Conservation (phyloP, 2,888 invertebrate species). For the Cerastoderma edule region DNA sequence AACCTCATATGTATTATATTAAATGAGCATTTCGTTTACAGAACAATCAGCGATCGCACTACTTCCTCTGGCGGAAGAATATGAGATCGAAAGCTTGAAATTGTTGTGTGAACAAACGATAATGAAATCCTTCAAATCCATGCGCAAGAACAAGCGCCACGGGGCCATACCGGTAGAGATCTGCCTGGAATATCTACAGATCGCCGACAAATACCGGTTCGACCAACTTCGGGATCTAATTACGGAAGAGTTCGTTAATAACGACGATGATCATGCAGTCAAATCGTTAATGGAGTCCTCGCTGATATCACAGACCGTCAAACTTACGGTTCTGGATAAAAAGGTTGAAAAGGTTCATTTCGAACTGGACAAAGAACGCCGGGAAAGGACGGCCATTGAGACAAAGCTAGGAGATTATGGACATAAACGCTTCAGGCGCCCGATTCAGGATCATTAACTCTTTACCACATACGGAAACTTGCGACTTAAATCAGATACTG, state of each 20-base stretch:
- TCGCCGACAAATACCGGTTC: conserved; percentile 57
- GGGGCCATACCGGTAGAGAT: conserved; percentile 53
- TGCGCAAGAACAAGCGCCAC: conserved; percentile 46
- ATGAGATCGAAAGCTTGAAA: conserved; percentile 53
- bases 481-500: no score
- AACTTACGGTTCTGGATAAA: conserved; percentile 55
- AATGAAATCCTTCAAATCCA: conserved; percentile 38
- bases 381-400: conserved; percentile 56
- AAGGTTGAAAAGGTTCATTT: conserved; percentile 59
- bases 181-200: conserved; percentile 54
- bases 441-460: no score
- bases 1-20: no score
- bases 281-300: conserved; percentile 44
- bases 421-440: conserved; percentile 38
- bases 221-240: conserved; percentile 40
- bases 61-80: conserved; percentile 59
- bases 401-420: conserved; percentile 59
- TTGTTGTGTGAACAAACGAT: conserved; percentile 55
- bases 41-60: conserved; percentile 60
- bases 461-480: no score
- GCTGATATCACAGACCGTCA: conserved; percentile 54
- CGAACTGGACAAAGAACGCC: conserved; percentile 57
- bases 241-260: conserved; percentile 57
- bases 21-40: conserved; percentile 23
- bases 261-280: conserved; percentile 44